Conservation (phyloP, 2,888 invertebrate species). For the Lampropteryx suffumata region DNA sequence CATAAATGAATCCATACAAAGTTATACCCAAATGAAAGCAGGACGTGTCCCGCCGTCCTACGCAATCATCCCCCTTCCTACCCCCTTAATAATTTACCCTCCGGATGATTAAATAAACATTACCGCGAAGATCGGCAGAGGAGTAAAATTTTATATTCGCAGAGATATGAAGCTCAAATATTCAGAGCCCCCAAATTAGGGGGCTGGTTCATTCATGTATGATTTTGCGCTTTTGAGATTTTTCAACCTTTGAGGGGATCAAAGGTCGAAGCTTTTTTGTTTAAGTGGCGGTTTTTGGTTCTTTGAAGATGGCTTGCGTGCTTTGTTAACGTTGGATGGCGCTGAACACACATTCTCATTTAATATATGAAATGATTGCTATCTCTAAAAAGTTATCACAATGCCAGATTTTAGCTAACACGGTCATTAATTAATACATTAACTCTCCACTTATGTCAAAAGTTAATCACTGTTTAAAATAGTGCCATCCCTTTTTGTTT, state of each 20-base stretch:
- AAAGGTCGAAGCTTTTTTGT: background rate
- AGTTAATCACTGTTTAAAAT: too few species aligned
- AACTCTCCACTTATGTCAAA: too few species aligned
- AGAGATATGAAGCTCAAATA: conserved; percentile 38
- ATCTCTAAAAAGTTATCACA: too few species aligned
- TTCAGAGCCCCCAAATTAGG: conserved; percentile 26
- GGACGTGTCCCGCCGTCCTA: background rate
- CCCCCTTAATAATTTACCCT: conserved; percentile 31
- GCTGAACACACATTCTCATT: too few species aligned
- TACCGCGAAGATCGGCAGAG: conserved; percentile 29
- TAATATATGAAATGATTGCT: too few species aligned
- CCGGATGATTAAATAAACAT: conserved; percentile 38
- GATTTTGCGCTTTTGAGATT: conserved; percentile 19
- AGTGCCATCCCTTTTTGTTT: too few species aligned
- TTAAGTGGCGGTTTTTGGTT: too few species aligned
- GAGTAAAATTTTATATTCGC: conserved; percentile 39
- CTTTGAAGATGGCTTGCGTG: too few species aligned
- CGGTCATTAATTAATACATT: too few species aligned
- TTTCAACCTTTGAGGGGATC: conserved; percentile 10
- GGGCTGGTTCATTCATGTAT: conserved; percentile 17
- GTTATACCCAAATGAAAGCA: background rate
- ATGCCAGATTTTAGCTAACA: too few species aligned
- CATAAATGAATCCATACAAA: background rate
- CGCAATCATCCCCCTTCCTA: conserved; percentile 9
- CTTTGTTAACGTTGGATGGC: too few species aligned